Base-by-base conservation (phyloP, 2,888 invertebrate species). In the Leptinotarsa peninsularis region DNA sequence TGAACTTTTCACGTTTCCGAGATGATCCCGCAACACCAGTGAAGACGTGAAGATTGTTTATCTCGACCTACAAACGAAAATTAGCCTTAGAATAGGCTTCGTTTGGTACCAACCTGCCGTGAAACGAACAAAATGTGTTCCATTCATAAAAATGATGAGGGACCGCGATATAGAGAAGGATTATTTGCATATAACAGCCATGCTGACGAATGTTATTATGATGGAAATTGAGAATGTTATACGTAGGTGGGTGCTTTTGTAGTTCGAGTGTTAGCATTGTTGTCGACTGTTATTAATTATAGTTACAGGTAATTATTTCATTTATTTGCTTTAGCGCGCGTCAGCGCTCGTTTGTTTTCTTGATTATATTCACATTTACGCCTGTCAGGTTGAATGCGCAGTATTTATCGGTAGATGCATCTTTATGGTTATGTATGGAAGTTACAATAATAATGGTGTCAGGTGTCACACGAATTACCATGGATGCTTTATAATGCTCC, bases 141-240 rank as follows among this genome's bases (percentile, higher is more conserved):
- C 83, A 83, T 83, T 83, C 83, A 83, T 82, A 80, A 83, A 83
- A 83, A 81, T 75, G 78, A 80, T 78, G 78, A 66, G 78, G 78
- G 78, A 70, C 79, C 81, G 81, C 79, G 83, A 83, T 82, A 76
- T 60, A 43, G 60, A 54, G 72, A 76, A 58, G 77, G 78, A 78
- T 78, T 72, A 82, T 83, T 83, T 83, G 83, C 83, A 83, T 83
- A 82, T 63, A 78, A 80, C 81, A 81, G 78, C 74, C 76, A 70
- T 69, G 75, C 72, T 82, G 82, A 83, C 82, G 82, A 83, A 82
- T 83, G 81, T 79, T 80, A 79, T 80, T 79, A 78, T 78, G 71
- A 63, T 72, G 60, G 56, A 72, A 72, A 72, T 72, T 63, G 63
- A 43, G 63, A 63, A 63, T 33, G 63, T 43, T 63, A 63, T 43